phyloP scores from a whole-genome alignment of 1,140 invertebrate genomes.

The Leptestheria dahalacensis region DNA sequence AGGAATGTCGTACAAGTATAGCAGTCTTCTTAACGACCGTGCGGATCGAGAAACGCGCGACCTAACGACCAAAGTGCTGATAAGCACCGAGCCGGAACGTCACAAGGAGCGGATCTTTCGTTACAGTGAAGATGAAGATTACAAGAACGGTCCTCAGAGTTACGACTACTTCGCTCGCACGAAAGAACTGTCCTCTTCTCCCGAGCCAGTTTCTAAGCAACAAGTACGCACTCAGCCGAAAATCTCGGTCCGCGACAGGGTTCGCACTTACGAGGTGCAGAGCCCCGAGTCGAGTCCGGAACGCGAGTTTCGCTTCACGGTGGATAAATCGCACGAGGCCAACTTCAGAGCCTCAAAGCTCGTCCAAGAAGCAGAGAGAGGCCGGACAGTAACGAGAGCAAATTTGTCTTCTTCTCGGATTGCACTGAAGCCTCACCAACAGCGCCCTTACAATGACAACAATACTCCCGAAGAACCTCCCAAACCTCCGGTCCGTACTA shows the following conservation, averaged over 20 bases:
- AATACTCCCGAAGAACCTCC: not conserved
- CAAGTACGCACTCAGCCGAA: not conserved
- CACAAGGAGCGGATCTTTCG: constrained; percentile 3
- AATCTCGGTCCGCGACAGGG: not conserved
- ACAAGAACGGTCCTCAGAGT: not conserved
- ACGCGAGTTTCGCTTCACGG: not conserved
- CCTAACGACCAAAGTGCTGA: not conserved
- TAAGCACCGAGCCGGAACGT: not conserved
- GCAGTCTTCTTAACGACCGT: not conserved
- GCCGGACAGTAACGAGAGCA: not conserved
- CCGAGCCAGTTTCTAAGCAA: not conserved
- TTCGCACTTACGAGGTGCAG: not conserved
- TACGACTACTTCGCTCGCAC: not conserved
- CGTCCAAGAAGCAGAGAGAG: not conserved
- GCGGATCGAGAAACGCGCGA: not conserved
- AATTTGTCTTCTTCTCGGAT: not conserved
- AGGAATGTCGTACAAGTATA: not conserved
- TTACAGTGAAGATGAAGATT: constrained; percentile 5
- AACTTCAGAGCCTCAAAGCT: not conserved
- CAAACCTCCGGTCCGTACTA: not conserved
- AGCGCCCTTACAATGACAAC: not conserved
- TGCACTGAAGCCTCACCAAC: not conserved
- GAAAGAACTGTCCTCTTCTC: not conserved
- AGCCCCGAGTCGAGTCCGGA: not conserved
- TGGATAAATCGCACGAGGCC: not conserved